Percentiles rank a stretch among this genome's conserved stretches.
Evolutionary conservation across 2,888 invertebrate genomes (phyloP).

Genomic region (Standfussiana lucernea): DNA sequence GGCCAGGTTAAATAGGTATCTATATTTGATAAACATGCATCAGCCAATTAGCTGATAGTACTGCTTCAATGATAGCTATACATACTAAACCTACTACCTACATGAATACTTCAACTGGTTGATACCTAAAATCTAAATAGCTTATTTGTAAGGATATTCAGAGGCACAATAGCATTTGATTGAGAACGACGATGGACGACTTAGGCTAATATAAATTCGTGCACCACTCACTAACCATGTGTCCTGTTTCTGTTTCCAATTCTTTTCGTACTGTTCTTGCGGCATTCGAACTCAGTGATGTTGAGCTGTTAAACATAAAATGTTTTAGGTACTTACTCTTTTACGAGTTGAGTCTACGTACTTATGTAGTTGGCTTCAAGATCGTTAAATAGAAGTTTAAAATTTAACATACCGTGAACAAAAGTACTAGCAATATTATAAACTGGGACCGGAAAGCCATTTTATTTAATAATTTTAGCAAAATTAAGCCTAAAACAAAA

Average conservation of each 20-base stretch:
- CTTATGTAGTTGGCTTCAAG: background rate
- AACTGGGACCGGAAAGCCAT: constrained; percentile 47
- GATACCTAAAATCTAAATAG: background rate
- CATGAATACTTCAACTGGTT: background rate
- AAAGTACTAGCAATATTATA: constrained; percentile 42
- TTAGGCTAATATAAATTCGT: too few species aligned
- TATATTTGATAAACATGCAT: background rate
- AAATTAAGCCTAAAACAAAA: constrained; percentile 24
- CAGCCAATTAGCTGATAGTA: background rate
- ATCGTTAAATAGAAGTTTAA: background rate
- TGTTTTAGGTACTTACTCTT: background rate
- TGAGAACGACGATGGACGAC: too few species aligned
- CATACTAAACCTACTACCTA: background rate
- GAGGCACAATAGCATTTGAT: background rate
- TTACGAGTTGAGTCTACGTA: background rate
- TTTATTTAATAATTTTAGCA: background rate
- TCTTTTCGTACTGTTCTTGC: constrained; percentile 37
- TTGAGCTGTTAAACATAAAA: constrained; percentile 47
- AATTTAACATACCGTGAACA: constrained; percentile 46
- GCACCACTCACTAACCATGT: constrained; percentile 32
- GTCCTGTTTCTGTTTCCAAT: constrained; percentile 6
- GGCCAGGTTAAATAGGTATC: background rate
- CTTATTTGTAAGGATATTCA: background rate
- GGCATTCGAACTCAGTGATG: constrained; percentile 58
- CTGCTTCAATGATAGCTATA: background rate